Evolutionary conservation across 2,113 vertebrate species (phyloP).

Genomic region (Nestor notabilis): DNA sequence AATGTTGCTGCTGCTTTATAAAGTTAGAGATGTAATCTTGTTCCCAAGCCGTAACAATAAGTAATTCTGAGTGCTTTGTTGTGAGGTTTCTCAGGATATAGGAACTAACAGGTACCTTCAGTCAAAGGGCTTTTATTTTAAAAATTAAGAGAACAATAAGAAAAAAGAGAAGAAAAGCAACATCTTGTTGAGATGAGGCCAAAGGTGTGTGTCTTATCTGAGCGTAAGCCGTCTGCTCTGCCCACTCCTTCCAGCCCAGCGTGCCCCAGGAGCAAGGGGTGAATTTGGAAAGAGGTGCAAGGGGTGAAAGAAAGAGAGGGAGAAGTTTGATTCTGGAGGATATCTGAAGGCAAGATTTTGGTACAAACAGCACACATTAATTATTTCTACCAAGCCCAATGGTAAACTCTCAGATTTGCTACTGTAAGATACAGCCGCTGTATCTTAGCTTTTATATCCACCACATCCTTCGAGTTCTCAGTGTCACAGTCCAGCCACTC

Average conservation of each 20-base stretch:
- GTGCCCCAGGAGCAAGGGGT: neutral
- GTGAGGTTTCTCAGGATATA: neutral
- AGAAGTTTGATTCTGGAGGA: neutral
- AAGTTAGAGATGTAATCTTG: constrained; percentile 58
- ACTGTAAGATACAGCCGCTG: accelerated
- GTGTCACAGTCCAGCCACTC: neutral
- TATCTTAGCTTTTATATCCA: neutral
- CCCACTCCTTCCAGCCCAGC: neutral
- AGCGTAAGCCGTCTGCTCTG: neutral
- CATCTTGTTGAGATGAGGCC: neutral
- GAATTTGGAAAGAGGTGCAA: neutral
- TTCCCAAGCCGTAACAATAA: constrained; percentile 44
- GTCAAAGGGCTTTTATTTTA: constrained; percentile 8
- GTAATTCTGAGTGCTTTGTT: constrained; percentile 43
- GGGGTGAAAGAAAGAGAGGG: neutral
- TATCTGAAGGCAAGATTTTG: neutral
- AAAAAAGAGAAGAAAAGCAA: neutral
- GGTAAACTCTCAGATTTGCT: no score
- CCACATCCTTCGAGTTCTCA: neutral
- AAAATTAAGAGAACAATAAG: neutral
- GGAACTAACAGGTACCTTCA: constrained; percentile 31
- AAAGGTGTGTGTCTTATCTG: neutral
- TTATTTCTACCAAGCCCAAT: neutral
- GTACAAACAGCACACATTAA: accelerated
- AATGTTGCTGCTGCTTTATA: constrained; percentile 37